Evolutionary conservation across 2,888 invertebrate species (phyloP).

Genomic region (Drosophila neoperkinsi): DNA sequence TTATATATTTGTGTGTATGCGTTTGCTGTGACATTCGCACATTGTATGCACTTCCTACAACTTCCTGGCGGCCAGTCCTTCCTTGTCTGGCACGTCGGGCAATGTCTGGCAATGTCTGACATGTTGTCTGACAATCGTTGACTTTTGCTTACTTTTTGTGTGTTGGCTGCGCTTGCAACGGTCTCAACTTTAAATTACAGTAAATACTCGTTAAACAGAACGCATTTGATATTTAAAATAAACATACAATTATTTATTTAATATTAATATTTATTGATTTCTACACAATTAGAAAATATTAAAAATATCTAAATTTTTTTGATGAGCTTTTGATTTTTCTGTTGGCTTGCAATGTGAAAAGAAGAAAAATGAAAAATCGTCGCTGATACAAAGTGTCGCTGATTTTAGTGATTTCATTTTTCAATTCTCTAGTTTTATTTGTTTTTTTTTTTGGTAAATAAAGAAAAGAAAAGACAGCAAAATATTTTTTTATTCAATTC

Average conservation of each 20-base stretch:
- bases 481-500: not conserved
- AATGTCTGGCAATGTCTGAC: constrained; percentile 37
- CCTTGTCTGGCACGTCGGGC: constrained; percentile 44
- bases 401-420: not conserved
- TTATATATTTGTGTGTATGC: not conserved
- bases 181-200: constrained; percentile 32
- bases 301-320: no score
- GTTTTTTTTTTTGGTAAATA: not conserved
- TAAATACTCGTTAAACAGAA: not conserved
- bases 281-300: not conserved
- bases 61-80: constrained; percentile 59
- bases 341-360: not conserved
- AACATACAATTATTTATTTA: no score
- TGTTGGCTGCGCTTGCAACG: not conserved
- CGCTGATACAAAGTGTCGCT: not conserved
- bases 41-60: constrained; percentile 66
- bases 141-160: constrained; percentile 50
- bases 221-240: no score
- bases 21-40: constrained; percentile 39
- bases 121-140: constrained; percentile 49
- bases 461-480: not conserved
- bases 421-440: not conserved
- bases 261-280: not conserved
- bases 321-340: not conserved
- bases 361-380: not conserved